phyloP scores from a whole-genome alignment of 1,140 invertebrate genomes.

The Cydia amplana region DNA sequence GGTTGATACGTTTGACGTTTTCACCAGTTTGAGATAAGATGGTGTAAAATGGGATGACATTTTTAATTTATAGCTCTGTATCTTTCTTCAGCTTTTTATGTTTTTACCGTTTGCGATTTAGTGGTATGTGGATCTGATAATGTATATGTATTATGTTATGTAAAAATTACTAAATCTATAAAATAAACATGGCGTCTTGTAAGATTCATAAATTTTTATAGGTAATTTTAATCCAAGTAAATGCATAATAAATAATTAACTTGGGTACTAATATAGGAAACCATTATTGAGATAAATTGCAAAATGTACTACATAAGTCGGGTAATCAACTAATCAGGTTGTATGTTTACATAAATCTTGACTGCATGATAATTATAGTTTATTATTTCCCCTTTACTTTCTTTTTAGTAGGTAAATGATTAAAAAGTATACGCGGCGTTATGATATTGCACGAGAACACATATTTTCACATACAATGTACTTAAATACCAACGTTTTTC shows the following conservation, averaged over 20 bases:
- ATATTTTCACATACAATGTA: too few species aligned
- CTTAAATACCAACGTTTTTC: too few species aligned
- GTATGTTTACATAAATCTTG: background rate
- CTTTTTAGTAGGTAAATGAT: too few species aligned
- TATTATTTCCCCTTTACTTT: too few species aligned
- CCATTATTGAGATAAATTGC: background rate
- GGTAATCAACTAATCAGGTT: background rate
- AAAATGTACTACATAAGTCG: background rate
- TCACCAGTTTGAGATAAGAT: constrained; percentile 28
- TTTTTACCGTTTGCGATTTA: background rate
- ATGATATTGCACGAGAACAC: too few species aligned
- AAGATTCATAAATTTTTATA: background rate
- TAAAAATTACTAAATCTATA: too few species aligned
- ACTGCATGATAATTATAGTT: background rate
- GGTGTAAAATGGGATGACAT: constrained; percentile 30
- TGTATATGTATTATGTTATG: too few species aligned
- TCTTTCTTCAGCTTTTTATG: background rate
- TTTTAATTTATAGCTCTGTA: constrained; percentile 10
- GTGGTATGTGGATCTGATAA: background rate
- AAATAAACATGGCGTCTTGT: background rate
- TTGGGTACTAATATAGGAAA: background rate
- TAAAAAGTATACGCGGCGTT: too few species aligned
- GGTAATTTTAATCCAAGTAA: background rate
- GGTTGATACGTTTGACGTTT: constrained; percentile 21
- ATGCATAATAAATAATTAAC: background rate